Evolutionary conservation across 2,113 vertebrate species (phyloP), one percentile per base, ranked within the genome.

Genomic region (Pseudorectes ferrugineus): DNA sequence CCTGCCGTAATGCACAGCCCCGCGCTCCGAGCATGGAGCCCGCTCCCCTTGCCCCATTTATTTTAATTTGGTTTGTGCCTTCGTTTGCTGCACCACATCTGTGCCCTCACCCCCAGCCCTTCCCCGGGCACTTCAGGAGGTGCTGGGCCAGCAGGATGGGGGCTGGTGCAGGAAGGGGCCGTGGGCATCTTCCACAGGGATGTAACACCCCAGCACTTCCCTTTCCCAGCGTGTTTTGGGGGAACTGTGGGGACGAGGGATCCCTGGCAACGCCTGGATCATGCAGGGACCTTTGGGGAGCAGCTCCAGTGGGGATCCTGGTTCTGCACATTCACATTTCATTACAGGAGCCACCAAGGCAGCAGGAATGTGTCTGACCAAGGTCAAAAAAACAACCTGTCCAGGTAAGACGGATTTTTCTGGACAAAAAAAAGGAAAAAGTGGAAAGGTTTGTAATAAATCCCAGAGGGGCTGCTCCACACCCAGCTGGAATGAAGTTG

Each of bases 201-300:
- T 6, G 38, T 4, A 31, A 61, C 4, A 0, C 9, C 33, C 25
- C 42, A 63, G 51, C 13, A 12, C 7, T 5, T 43, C 48, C 25
- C 17, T 45, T 6, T 40, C n/a, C 49, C 9, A 0, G 5, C 2
- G 8, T 2, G 0, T 48, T 58, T 28, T 12, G 42, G 46, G 20
- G 14, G 26, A 48, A 26, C 20, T 59, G 21, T 0, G 3, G 36
- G 68, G 54, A 49, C 1, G 3, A 28, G 58, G 14, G 12, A 5
- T 5, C 2, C 8, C 20, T 0, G 2, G 15, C 20, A 42, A 5
- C 18, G 22, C 17, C n/a, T 1, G 0, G 49, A 9, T 35, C 11
- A 4, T 6, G 35, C 8, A 43, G 35, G 19, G 31, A 72, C 11
- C 23, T 38, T 4, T 21, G n/a, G 19, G n/a, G 33, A 66, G n/a